A percentile compares a stretch with the other conserved stretches of the same genome.
Conservation (phyloP, 2,113 vertebrate species). For the Pholis gunnellus region DNA sequence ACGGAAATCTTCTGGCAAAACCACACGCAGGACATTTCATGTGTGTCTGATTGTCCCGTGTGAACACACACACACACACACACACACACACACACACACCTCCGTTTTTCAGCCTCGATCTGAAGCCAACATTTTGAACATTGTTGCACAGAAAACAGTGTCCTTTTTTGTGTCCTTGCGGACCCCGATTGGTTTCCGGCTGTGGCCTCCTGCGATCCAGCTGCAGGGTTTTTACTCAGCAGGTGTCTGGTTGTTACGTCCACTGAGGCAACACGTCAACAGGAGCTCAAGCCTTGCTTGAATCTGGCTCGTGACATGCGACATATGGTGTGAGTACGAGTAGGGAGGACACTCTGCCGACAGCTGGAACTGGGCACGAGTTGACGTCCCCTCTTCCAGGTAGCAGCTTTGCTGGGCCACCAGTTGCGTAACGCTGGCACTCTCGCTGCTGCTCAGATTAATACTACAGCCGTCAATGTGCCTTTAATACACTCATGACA, state of each 20-base stretch:
- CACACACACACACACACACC: neutral
- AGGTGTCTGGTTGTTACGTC: slow-evolving; percentile 44
- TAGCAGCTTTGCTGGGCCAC: slow-evolving; percentile 68
- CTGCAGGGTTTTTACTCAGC: slow-evolving; percentile 27
- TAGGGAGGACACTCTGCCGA: slow-evolving; percentile 55
- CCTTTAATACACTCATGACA: slow-evolving; percentile 41
- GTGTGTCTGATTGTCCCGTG: neutral
- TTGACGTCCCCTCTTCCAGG: slow-evolving; percentile 71
- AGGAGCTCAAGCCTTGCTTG: slow-evolving; percentile 1
- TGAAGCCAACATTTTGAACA: neutral
- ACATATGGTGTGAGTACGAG: slow-evolving; percentile 69
- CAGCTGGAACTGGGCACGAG: slow-evolving; percentile 67
- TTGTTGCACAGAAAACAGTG: neutral
- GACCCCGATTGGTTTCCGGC: neutral
- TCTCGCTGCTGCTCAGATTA: slow-evolving; percentile 59
- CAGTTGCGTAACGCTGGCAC: slow-evolving; percentile 69
- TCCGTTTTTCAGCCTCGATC: neutral
- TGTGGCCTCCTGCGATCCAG: neutral
- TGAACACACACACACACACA: neutral
- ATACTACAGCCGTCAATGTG: slow-evolving; percentile 41
- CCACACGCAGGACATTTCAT: slow-evolving; percentile 29
- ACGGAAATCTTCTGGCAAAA: slow-evolving; percentile 48
- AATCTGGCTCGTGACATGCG: slow-evolving; percentile 47
- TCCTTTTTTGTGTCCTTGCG: neutral
- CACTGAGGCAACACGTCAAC: slow-evolving; percentile 15